phyloP scores from a whole-genome alignment of 2,888 invertebrate species.

The Petrolisthes cinctipes region DNA sequence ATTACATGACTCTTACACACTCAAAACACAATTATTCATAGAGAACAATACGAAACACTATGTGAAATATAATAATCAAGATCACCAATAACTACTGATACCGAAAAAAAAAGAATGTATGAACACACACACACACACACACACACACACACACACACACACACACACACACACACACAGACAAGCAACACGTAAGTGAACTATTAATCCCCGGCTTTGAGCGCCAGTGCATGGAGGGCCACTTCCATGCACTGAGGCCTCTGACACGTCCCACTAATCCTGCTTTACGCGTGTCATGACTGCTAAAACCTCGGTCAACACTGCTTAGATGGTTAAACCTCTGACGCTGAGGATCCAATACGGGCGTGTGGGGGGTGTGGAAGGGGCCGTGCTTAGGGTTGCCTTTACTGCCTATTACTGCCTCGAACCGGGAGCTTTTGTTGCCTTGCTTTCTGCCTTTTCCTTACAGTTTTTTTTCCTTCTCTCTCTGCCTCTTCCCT shows the following conservation, averaged over 20 bases:
- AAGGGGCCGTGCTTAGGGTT: not conserved
- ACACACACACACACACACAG: slow-evolving; percentile 4
- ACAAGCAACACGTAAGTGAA: not conserved
- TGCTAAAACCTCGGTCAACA: not conserved
- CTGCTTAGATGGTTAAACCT: not conserved
- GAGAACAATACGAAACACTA: no score
- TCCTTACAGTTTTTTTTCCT: no score
- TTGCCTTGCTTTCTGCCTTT: no score
- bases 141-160: slow-evolving; percentile 13
- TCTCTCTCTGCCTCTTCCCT: no score
- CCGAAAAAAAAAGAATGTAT: not conserved
- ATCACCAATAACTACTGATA: no score
- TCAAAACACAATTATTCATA: no score
- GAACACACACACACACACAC: not conserved
- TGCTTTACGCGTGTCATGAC: not conserved
- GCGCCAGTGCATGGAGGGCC: not conserved
- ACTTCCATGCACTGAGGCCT: not conserved
- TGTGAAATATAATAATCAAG: no score
- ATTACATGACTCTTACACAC: no score
- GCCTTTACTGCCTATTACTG: no score
- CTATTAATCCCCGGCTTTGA: slow-evolving; percentile 6
- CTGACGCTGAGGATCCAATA: not conserved
- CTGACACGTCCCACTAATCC: slow-evolving; percentile 6
- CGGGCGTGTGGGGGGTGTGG: not conserved
- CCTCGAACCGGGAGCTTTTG: no score